Conservation (phyloP, 2,797 vertebrate genomes). For the Triplophysa bombifrons region DNA sequence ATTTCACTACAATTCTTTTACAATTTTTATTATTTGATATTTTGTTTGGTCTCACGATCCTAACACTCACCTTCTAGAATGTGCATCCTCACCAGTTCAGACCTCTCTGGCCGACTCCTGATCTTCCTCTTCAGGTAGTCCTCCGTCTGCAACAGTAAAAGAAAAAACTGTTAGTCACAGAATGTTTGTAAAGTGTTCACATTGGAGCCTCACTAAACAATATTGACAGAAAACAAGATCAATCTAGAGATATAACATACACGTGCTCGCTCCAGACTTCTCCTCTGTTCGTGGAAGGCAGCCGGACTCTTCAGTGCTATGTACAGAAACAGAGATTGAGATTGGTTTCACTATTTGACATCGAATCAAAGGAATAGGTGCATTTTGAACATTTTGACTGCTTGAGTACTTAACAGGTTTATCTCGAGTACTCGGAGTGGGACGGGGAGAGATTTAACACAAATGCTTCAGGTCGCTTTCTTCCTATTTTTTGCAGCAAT, state of each 20-base stretch:
- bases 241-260: slow-evolving; percentile 73
- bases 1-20: too few relatives aligned
- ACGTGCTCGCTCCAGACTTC: slow-evolving; percentile 94
- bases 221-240: not conserved
- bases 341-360: not conserved
- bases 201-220: not conserved
- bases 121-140: slow-evolving; percentile 98
- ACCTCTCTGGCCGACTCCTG: slow-evolving; percentile 90
- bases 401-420: not conserved
- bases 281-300: slow-evolving; percentile 97
- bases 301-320: slow-evolving; percentile 97
- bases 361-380: too few relatives aligned
- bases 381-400: not conserved
- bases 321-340: slow-evolving; percentile 29
- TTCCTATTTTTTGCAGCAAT: too few relatives aligned
- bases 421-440: not conserved
- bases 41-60: too few relatives aligned
- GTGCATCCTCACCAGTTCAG: slow-evolving; percentile 97
- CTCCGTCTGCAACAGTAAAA: slow-evolving; percentile 81
- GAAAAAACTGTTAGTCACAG: not conserved
- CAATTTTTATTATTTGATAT: too few relatives aligned
- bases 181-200: not conserved
- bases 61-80: slow-evolving; percentile 89
- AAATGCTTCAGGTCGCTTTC: too few relatives aligned
- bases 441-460: not conserved